Conservation (phyloP, 2,888 invertebrate species). For the Arrhopalites spinosus region DNA sequence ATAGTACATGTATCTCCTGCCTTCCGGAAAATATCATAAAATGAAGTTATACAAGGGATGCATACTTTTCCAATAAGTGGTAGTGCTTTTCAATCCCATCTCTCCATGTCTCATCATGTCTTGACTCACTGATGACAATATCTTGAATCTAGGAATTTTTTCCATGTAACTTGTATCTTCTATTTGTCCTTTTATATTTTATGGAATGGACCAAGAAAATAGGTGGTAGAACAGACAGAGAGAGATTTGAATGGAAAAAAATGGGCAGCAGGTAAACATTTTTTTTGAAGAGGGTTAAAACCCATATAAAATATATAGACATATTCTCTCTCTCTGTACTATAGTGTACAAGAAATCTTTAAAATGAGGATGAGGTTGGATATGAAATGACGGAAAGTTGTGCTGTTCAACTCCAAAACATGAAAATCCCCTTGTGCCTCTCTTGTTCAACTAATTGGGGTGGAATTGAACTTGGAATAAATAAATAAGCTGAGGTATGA, state of each 20-base stretch:
- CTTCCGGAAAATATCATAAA: background rate
- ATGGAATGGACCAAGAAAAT: background rate
- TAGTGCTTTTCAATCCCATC: background rate
- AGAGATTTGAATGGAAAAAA: background rate
- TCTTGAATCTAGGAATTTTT: slow-evolving; percentile 30
- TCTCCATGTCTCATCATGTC: slow-evolving; percentile 1
- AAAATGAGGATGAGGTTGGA: background rate
- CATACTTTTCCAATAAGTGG: background rate
- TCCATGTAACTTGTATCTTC: slow-evolving; percentile 3
- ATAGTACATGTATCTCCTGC: no score
- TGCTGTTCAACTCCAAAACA: slow-evolving; percentile 9
- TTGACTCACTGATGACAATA: slow-evolving; percentile 31
- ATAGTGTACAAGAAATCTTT: background rate
- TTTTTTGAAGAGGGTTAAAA: no score
- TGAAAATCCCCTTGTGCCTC: slow-evolving; percentile 21
- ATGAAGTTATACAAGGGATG: background rate
- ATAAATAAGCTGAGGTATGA: slow-evolving; percentile 16
- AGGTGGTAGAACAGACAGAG: background rate
- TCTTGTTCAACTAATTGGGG: slow-evolving; percentile 33
- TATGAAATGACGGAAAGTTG: background rate
- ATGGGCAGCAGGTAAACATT: slow-evolving; percentile 22
- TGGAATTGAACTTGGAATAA: slow-evolving; percentile 27
- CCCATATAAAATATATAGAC: slow-evolving; percentile 3
- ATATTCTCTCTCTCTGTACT: background rate
- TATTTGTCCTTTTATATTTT: background rate